phyloP scores from a whole-genome alignment of 2,888 invertebrate genomes.

The Chalcis sispes region DNA sequence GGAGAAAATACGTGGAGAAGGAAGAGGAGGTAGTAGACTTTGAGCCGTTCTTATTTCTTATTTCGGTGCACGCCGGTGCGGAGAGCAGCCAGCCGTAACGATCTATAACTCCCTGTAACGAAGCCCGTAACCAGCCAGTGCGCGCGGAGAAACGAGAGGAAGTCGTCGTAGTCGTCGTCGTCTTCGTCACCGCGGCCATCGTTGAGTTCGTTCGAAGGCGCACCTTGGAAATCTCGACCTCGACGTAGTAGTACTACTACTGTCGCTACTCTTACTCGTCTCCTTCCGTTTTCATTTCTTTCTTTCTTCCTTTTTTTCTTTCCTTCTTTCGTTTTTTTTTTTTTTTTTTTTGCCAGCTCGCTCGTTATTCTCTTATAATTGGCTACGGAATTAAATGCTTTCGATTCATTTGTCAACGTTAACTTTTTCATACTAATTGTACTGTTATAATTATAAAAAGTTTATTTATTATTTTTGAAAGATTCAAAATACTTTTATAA shows the following conservation, averaged over 20 bases:
- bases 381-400: no score
- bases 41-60: neutral
- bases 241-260: no score
- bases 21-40: neutral
- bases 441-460: no score
- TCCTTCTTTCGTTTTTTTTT: neutral
- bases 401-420: no score
- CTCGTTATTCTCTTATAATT: neutral
- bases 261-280: neutral
- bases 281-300: neutral
- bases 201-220: no score
- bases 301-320: neutral
- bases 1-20: no score
- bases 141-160: conserved; percentile 5
- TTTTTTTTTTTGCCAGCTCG: neutral
- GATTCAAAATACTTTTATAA: no score
- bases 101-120: conserved; percentile 31
- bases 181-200: no score
- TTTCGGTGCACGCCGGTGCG: neutral
- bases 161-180: conserved; percentile 14
- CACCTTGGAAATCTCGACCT: conserved; percentile 29
- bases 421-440: no score
- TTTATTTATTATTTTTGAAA: no score
- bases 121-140: neutral
- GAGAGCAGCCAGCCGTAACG: conserved; percentile 22